These are phyloP conservation scores for Verasper variegatus DNA, from an alignment of 2,113 vertebrate genomes.

Conservation along the genomic window DNA sequence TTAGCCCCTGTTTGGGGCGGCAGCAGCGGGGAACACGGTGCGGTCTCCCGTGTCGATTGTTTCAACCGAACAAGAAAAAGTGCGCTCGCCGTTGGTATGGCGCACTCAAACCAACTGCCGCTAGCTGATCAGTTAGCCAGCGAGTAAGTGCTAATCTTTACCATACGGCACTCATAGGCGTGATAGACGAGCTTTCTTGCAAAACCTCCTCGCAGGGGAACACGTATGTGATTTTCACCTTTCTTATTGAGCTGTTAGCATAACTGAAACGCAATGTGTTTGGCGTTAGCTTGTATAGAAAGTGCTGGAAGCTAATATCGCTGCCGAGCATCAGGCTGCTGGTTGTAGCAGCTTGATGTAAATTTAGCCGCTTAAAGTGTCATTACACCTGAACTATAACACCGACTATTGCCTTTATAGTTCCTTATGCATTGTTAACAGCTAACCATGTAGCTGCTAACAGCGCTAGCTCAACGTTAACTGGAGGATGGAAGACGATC, in stretches of 20 bases:
- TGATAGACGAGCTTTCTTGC: rapidly evolving
- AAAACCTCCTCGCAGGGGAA: rapidly evolving
- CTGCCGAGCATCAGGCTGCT: not conserved
- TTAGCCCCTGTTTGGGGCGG: not conserved
- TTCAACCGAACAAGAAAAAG: constrained; percentile 66
- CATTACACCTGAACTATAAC: not conserved
- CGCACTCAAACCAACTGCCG: constrained; percentile 53
- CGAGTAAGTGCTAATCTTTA: not conserved
- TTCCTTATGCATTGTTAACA: not conserved
- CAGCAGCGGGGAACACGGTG: constrained; percentile 20
- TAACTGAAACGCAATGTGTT: not conserved
- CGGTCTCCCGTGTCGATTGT: constrained; percentile 24
- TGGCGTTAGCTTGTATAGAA: constrained; percentile 26
- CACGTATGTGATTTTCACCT: not conserved
- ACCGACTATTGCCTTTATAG: not conserved
- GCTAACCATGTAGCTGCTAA: not conserved
- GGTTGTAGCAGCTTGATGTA: not conserved
- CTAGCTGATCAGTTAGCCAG: constrained; percentile 12
- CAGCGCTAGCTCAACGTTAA: not conserved
- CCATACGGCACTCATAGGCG: rapidly evolving
- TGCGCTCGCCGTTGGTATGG: constrained; percentile 64
- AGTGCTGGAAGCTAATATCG: constrained; percentile 39
- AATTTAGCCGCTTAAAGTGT: rapidly evolving
- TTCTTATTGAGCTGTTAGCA: rapidly evolving
- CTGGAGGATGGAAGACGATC: not conserved